Evolutionary conservation across 1,140 invertebrate species (phyloP).

Genomic region (Phymastichus coffea): DNA sequence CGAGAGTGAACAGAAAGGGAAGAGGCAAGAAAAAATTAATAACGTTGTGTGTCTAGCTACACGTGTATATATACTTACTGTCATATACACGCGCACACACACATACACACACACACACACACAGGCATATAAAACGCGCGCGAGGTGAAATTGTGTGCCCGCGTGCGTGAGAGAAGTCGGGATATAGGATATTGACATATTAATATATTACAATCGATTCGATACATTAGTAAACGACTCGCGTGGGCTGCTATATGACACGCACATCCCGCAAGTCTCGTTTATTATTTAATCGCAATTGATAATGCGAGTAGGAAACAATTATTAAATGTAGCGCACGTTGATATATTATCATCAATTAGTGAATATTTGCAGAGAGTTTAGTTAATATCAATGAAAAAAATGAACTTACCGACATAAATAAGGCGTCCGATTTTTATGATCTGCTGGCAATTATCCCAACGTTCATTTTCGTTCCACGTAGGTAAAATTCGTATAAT

Average conservation of each 20-base stretch:
- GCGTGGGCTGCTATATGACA: too few species aligned
- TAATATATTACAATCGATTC: not conserved
- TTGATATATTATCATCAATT: not conserved
- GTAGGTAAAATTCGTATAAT: slow-evolving; percentile 2
- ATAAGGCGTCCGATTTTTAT: slow-evolving; percentile 14
- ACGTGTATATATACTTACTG: too few species aligned
- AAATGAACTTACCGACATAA: too few species aligned
- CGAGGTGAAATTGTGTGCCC: not conserved
- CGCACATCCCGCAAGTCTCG: not conserved
- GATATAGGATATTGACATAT: slow-evolving; percentile 3
- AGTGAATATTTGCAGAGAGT: too few species aligned
- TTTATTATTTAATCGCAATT: not conserved
- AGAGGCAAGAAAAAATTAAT: not conserved
- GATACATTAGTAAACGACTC: slow-evolving; percentile 3
- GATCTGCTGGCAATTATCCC: slow-evolving; percentile 5
- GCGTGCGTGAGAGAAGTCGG: not conserved
- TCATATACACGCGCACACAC: not conserved
- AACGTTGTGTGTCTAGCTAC: not conserved
- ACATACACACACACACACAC: not conserved
- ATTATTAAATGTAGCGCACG: slow-evolving; percentile 12
- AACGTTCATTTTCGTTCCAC: slow-evolving; percentile 12
- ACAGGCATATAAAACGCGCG: not conserved
- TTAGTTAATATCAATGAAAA: too few species aligned
- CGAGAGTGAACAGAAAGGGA: not conserved
- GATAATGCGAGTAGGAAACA: not conserved